Percentiles rank a stretch among this genome's conserved stretches.
Evolutionary conservation across 2,888 invertebrate species (phyloP).

Genomic region (Rhagonycha lutea): DNA sequence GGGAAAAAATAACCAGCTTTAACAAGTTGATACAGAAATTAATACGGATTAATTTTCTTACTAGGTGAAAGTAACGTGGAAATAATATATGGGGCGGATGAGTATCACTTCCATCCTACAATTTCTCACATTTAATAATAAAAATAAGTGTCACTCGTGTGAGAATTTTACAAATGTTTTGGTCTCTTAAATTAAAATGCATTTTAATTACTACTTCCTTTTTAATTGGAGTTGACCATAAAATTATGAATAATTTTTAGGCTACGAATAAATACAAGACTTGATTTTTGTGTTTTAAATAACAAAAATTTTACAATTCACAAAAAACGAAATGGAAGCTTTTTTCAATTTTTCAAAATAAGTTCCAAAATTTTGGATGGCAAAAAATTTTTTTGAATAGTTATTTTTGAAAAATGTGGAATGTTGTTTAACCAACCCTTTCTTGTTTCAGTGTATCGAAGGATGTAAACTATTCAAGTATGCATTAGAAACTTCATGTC

Average conservation of each 20-base stretch:
- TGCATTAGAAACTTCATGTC: slow-evolving; percentile 77
- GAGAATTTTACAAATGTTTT: background rate
- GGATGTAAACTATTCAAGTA: slow-evolving; percentile 81
- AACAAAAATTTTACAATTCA: no score
- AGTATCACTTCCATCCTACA: background rate
- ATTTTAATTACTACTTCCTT: slow-evolving; percentile 50
- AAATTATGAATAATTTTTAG: background rate
- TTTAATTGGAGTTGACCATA: background rate
- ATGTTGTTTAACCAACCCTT: slow-evolving; percentile 21
- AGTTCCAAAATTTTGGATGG: background rate
- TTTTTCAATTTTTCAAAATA: no score
- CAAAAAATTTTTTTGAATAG: no score
- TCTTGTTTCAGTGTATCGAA: slow-evolving; percentile 72
- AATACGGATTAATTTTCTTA: background rate
- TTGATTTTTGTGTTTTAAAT: background rate
- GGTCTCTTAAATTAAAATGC: slow-evolving; percentile 31
- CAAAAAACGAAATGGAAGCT: background rate
- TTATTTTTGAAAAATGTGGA: no score
- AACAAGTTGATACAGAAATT: background rate
- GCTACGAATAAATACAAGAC: background rate
- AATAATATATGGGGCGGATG: background rate
- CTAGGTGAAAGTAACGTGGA: background rate
- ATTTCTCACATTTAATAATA: background rate
- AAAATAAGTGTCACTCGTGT: background rate
- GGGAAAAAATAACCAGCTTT: background rate